Evolutionary conservation across 2,888 invertebrate species (phyloP).

Genomic region (Chrysina gloriosa): DNA sequence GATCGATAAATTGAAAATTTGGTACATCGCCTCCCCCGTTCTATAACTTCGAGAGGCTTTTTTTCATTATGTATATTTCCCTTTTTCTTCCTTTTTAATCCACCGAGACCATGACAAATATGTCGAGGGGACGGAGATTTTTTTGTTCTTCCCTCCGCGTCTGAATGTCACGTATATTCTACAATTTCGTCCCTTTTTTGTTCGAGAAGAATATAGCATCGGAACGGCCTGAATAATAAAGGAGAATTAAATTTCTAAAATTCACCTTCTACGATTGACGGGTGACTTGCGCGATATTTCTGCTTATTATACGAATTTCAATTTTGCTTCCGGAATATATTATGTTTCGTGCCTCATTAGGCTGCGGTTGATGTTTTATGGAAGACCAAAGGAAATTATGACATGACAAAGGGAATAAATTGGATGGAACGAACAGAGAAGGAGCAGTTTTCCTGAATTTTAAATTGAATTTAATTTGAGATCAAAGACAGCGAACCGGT

Average conservation of each 20-base stretch:
- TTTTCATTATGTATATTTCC: conserved; percentile 3
- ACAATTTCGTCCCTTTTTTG: background rate
- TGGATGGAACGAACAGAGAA: too few species aligned
- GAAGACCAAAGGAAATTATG: background rate
- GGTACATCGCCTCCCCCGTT: background rate
- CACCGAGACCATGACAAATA: background rate
- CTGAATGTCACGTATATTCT: background rate
- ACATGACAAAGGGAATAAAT: too few species aligned
- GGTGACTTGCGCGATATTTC: background rate
- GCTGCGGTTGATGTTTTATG: too few species aligned
- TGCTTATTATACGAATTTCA: conserved; percentile 4
- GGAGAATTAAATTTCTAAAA: conserved; percentile 24
- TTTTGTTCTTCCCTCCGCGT: background rate
- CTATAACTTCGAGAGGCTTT: background rate
- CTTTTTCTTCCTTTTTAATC: background rate
- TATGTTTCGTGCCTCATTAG: background rate
- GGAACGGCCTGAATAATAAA: background rate
- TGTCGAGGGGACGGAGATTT: background rate
- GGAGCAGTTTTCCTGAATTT: too few species aligned
- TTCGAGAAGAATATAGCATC: background rate
- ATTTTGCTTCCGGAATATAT: conserved; percentile 7
- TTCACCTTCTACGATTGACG: conserved; percentile 17
- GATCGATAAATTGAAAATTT: conserved; percentile 21
- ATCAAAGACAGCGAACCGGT: too few species aligned
- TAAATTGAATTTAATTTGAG: too few species aligned